Evolutionary conservation across 2,797 vertebrate species (phyloP).

Genomic region (Mormyrops boulengeri): DNA sequence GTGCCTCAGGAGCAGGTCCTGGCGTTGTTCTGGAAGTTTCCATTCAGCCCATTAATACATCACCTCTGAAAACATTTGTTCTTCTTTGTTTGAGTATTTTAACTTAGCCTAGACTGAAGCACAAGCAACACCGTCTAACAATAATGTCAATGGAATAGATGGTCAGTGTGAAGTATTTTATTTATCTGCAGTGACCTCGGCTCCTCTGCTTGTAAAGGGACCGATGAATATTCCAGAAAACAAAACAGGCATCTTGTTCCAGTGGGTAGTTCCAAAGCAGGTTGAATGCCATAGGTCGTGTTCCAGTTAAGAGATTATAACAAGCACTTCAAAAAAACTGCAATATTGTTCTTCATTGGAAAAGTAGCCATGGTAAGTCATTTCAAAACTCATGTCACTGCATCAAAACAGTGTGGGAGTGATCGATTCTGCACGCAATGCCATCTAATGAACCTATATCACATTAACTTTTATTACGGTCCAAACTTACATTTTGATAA

Average conservation of each 20-base stretch:
- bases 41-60: background rate
- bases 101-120: background rate
- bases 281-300: background rate
- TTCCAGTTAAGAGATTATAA: background rate
- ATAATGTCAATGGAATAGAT: background rate
- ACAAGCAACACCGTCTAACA: background rate
- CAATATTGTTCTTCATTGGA: background rate
- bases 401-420: background rate
- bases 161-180: background rate
- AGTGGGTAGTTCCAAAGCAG: background rate
- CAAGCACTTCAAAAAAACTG: background rate
- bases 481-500: background rate
- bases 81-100: background rate
- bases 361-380: background rate
- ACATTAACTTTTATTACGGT: background rate
- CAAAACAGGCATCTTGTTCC: background rate
- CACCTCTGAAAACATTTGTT: background rate
- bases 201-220: background rate
- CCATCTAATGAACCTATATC: background rate
- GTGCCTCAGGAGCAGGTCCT: background rate
- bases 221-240: background rate
- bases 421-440: background rate
- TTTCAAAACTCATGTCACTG: constrained; percentile 1
- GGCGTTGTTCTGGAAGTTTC: background rate
- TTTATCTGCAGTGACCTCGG: background rate